phyloP scores from a whole-genome alignment of 2,113 vertebrate genomes.

The Cyphomyrus plagiostoma region DNA sequence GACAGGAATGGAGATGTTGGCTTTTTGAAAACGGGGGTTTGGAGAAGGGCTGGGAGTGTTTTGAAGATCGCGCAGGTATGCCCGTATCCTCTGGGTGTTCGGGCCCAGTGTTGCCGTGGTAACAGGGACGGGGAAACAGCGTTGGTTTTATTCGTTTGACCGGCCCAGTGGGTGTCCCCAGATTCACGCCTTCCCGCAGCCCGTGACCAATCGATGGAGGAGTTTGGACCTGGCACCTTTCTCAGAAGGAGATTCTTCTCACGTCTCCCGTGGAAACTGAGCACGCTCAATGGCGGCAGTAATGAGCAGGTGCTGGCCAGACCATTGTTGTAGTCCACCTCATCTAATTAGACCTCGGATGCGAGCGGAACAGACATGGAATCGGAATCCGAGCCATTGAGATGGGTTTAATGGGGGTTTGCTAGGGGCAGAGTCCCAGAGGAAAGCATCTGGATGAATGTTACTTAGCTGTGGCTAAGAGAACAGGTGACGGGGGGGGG shows the following conservation, averaged over 20 bases:
- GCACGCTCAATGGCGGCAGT: neutral
- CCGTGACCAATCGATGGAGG: neutral
- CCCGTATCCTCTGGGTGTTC: neutral
- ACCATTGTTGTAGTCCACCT: neutral
- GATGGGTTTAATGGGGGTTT: neutral
- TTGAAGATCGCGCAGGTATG: neutral
- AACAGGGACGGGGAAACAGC: slow-evolving; percentile 14
- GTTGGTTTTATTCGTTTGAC: neutral
- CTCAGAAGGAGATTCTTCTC: neutral
- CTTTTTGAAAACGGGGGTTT: neutral
- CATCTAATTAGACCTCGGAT: neutral
- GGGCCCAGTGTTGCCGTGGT: neutral
- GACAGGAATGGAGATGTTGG: neutral
- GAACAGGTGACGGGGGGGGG: neutral
- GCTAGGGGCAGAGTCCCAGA: neutral
- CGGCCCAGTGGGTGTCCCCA: neutral
- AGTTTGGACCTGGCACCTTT: neutral
- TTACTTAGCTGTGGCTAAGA: neutral
- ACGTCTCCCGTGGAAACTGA: neutral
- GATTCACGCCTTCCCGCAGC: neutral
- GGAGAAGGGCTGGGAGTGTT: neutral
- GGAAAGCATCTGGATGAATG: neutral
- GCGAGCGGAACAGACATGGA: neutral
- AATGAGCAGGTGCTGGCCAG: neutral
- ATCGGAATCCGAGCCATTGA: neutral